Evolutionary conservation across 2,113 vertebrate genomes (phyloP), one percentile per base, ranked within the genome.

Genomic region (Microcebus griseorufus): DNA sequence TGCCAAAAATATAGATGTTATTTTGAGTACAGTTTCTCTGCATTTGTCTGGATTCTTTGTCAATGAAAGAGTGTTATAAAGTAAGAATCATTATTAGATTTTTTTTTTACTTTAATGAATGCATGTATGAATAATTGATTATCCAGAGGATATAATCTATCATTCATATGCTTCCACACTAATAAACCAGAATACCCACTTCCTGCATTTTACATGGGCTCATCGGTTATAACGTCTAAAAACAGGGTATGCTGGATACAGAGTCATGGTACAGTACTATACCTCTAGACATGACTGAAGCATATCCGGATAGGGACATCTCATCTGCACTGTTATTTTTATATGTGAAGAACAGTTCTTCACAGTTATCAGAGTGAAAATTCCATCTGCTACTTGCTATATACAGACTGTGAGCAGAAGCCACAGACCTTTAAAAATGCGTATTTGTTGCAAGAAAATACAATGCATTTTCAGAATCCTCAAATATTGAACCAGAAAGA

Each of bases 391-490:
- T 82, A 37, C 67, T 88, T 96, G 67, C 48, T 65, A 55, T 78
- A 69, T 78, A 55, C 34, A 95, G 55, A 96, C 27, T 83, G 3
- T 5, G 70, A 78, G 29, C 53, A 96, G 48, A 87, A 94, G 85
- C 32, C 82, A 81, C 48, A 94, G 34, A 79, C 37, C 32, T 97
- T 98, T 94, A 93, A 93, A 92, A 97, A 90, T 85, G 60, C 81
- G 88, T 96, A 85, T 96, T 97, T 97, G 80, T 82, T 95, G 90
- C 60, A 84, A 95, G 65, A 93, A 98, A 97, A 87, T 78, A 90
- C 89, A 94, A 85, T 91, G 55, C 34, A 96, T 85, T 97, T 94
- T 97, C 78, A 90, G 75, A 95, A 79, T 97, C 55, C 85, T 95
- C 62, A 96, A 95, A 94, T 95, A 91, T 64, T 62, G 55, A 96